Evolutionary conservation across 2,888 invertebrate species (phyloP).

Genomic region (Teleiodes luculella): DNA sequence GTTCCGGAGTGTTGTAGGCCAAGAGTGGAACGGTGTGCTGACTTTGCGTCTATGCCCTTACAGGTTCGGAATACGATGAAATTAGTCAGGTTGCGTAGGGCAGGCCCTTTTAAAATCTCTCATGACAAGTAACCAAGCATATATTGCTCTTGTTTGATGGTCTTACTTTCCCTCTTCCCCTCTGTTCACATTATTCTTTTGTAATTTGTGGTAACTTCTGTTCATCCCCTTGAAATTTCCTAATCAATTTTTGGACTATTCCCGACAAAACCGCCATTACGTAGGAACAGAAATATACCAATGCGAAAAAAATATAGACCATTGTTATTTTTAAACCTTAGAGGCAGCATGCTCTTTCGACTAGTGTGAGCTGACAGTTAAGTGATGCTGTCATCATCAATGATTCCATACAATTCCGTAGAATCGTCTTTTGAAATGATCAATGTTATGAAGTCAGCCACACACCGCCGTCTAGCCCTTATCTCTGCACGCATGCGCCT

Average conservation of each 20-base stretch:
- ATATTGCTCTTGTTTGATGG: slow-evolving; percentile 51
- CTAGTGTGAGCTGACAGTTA: slow-evolving; percentile 75
- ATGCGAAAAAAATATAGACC: slow-evolving; percentile 18
- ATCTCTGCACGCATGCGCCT: slow-evolving; percentile 78
- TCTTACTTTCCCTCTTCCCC: slow-evolving; percentile 14
- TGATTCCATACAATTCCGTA: slow-evolving; percentile 36
- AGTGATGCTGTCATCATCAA: slow-evolving; percentile 43
- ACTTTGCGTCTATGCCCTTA: slow-evolving; percentile 44
- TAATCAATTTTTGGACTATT: too few relatives aligned
- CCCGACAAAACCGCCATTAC: too few relatives aligned
- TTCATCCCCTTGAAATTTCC: not conserved
- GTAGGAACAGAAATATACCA: too few relatives aligned
- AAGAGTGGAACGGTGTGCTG: slow-evolving; percentile 70
- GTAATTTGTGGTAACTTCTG: not conserved
- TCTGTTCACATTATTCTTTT: not conserved
- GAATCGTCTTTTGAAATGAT: slow-evolving; percentile 26
- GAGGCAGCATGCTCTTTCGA: slow-evolving; percentile 74
- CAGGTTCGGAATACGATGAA: slow-evolving; percentile 30
- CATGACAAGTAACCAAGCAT: slow-evolving; percentile 76
- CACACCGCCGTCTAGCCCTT: slow-evolving; percentile 74
- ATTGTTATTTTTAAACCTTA: slow-evolving; percentile 27
- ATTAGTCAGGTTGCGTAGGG: slow-evolving; percentile 75
- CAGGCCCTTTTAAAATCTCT: slow-evolving; percentile 69
- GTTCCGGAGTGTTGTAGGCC: slow-evolving; percentile 74
- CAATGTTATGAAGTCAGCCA: slow-evolving; percentile 60